These are phyloP conservation scores for Myripristis murdjan DNA, from an alignment of 2,797 vertebrate species.

Conservation along the genomic window DNA sequence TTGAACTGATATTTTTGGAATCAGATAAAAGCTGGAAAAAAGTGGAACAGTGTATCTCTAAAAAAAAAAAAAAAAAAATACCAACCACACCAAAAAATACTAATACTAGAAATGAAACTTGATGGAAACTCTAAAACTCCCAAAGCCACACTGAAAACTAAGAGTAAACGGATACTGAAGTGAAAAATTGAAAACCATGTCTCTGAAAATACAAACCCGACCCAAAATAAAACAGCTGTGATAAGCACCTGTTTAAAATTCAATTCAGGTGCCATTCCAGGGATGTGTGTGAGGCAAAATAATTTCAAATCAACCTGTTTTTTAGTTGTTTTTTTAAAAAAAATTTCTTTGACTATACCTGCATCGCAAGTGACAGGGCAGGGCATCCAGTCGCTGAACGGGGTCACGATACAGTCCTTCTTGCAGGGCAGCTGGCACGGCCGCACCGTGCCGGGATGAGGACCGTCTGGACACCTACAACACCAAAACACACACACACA, in stretches of 20 bases:
- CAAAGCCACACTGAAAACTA: too few relatives aligned
- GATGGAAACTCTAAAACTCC: too few relatives aligned
- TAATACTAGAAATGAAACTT: background rate
- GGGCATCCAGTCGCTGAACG: constrained; percentile 93
- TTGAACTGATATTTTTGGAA: too few relatives aligned
- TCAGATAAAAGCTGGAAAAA: too few relatives aligned
- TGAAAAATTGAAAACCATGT: too few relatives aligned
- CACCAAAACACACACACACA: constrained; percentile 42
- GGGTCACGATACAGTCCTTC: constrained; percentile 94
- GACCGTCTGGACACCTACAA: constrained; percentile 94
- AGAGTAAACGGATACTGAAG: too few relatives aligned
- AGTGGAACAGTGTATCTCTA: too few relatives aligned
- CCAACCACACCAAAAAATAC: background rate
- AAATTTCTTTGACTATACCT: constrained; percentile 82
- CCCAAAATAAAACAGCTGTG: too few relatives aligned
- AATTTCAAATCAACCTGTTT: background rate
- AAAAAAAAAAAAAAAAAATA: background rate
- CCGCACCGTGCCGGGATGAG: constrained; percentile 92
- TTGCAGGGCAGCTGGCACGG: constrained; percentile 94
- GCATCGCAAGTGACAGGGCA: constrained; percentile 91
- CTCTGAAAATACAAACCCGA: too few relatives aligned
- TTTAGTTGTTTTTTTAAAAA: too few relatives aligned
- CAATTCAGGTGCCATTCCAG: background rate
- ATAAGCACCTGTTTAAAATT: too few relatives aligned
- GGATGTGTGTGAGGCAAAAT: background rate